Evolutionary conservation across 2,113 vertebrate genomes (phyloP), one percentile per base, ranked within the genome.

Genomic region (Ramphastos sulfuratus): DNA sequence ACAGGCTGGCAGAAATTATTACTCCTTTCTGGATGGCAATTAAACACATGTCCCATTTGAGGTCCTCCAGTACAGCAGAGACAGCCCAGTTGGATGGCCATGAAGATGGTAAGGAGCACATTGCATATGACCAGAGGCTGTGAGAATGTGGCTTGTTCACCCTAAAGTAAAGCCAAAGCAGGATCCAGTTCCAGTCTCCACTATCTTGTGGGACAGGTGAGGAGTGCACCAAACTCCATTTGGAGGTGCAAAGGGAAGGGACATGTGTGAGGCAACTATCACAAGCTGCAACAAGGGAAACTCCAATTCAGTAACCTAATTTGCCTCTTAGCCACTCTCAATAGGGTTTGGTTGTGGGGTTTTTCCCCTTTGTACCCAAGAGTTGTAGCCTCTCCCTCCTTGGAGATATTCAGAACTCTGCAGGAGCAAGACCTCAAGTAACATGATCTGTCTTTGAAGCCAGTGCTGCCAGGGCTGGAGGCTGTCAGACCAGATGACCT

Each of bases 1-100:
- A 13, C 16, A 64, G 0, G 0, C 0, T 30, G 58, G 28, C 42
- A 92, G 79, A 90, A 92, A 85, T 12, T 0, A 61, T 48, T 46
- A 63, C 64, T 75, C 13, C 63, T 28, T 10, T 48, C 42, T 35
- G 8, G 10, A 50, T 1, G 28, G 18, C n/a, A 75, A 61, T 28
- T 12, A 50, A n/a, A 54, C 27, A 33, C 15, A 3, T 0, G 0
- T 15, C 9, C 72, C 75, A 16, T 21, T n/a, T 46, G 58, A 10
- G 2, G 58, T 25, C 4, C 30, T 31, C 58, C 35, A 28, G 15
- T 15, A n/a, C 1, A 59, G 39, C 17, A 2, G 16, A 61, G 56
- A 67, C 18, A 42, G 7, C 2, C 31, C 30, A 35, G 61, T 23
- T 50, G 9, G 30, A 71, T 7, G 27, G 20, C 12, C 28, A 33